Evolutionary conservation across 2,888 invertebrate genomes (phyloP).

Genomic region (Nesidiocoris tenuis): DNA sequence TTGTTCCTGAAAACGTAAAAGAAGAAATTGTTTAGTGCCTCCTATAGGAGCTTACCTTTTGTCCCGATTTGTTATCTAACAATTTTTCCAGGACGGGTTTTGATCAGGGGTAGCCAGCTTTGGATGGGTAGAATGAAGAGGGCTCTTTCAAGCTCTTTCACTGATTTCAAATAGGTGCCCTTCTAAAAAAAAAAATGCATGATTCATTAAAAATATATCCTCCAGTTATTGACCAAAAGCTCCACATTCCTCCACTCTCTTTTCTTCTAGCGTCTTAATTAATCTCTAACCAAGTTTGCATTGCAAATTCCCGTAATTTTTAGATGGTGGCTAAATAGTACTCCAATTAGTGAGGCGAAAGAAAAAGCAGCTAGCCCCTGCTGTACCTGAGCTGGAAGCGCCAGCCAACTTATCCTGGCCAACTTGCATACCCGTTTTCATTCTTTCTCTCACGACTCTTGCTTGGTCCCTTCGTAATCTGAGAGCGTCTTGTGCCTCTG

Average conservation of each 20-base stretch:
- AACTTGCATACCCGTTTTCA: background rate
- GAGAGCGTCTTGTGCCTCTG: conserved; percentile 5
- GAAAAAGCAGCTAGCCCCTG: conserved; percentile 9
- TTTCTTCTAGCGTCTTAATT: conserved; percentile 23
- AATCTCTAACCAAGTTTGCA: conserved; percentile 36
- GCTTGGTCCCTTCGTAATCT: conserved; percentile 14
- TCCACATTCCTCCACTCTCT: conserved; percentile 10
- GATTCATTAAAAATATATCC: conserved; percentile 31
- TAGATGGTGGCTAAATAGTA: conserved; percentile 37
- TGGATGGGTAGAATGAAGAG: too few species aligned
- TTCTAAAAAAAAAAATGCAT: background rate
- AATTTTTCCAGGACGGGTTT: too few species aligned
- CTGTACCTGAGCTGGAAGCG: conserved; percentile 12
- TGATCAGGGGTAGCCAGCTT: too few species aligned
- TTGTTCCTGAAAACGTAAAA: too few species aligned
- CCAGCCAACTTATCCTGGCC: conserved; percentile 3
- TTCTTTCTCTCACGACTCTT: background rate
- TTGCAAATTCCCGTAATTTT: conserved; percentile 36
- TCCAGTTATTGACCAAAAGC: conserved; percentile 31
- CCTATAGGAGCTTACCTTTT: too few species aligned
- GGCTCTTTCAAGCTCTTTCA: background rate
- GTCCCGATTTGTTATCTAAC: too few species aligned
- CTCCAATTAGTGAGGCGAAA: conserved; percentile 39
- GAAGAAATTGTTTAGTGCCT: too few species aligned
- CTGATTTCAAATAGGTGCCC: background rate